Conservation (phyloP, 2,888 invertebrate genomes). For the Theretra japonica region DNA sequence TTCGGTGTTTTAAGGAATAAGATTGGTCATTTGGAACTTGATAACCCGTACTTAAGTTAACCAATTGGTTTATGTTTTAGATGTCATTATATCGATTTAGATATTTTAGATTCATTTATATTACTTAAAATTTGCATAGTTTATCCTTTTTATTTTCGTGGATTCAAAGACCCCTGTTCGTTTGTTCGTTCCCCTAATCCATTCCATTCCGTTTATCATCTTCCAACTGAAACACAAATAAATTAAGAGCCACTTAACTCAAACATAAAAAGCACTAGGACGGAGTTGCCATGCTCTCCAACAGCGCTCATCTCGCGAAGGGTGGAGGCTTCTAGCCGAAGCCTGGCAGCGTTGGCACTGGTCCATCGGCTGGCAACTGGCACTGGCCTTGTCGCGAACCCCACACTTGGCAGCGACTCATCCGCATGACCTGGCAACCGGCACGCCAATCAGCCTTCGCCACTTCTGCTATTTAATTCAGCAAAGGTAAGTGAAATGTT, state of each 20-base stretch:
- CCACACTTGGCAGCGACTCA: not conserved
- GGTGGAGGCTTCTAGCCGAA: conserved; percentile 6
- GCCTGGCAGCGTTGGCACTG: conserved; percentile 28
- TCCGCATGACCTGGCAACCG: conserved; percentile 7
- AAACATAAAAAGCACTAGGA: not conserved
- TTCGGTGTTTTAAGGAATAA: too few relatives aligned
- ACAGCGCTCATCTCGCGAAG: conserved; percentile 12
- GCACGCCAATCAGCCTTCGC: conserved; percentile 24
- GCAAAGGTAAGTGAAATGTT: conserved; percentile 6
- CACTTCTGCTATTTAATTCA: conserved; percentile 2
- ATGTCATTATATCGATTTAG: too few relatives aligned
- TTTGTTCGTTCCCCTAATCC: too few relatives aligned
- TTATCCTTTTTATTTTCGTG: too few relatives aligned
- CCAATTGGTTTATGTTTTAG: too few relatives aligned
- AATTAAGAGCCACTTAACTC: not conserved
- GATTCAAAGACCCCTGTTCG: too few relatives aligned
- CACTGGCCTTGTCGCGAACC: not conserved
- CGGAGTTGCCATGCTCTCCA: not conserved
- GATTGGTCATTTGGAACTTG: too few relatives aligned
- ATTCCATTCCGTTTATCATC: too few relatives aligned
- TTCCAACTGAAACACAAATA: not conserved
- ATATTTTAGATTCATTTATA: too few relatives aligned
- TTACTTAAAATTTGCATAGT: too few relatives aligned
- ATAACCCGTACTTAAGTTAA: too few relatives aligned
- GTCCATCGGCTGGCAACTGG: conserved; percentile 12